Base-by-base conservation (phyloP, 2,888 invertebrate genomes). In the Bruchidius siliquastri region DNA sequence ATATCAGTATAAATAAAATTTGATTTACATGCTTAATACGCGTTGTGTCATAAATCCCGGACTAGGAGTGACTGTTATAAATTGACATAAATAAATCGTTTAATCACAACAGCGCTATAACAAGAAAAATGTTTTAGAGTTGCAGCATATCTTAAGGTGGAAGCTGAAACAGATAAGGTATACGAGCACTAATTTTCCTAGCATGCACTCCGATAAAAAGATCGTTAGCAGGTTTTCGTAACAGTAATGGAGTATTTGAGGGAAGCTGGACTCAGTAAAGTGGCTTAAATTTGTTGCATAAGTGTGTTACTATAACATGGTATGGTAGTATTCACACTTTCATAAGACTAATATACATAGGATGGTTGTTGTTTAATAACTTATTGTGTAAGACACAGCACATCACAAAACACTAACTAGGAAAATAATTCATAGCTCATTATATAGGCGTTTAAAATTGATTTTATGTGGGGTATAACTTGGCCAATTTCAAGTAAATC, bases 61-160 rank as follows among this genome's bases (percentile, higher is more conserved):
- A 68, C 68, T 68, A 69, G 74, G 74, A 73, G 76, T 75, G 76
- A 77, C 76, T 76, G 77, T 74, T 76, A 77, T 76, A 76, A 77
- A 77, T 78, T 75, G 79, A 77, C 77, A 79, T 80, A 79, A 80
- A 80, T 80, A 79, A 79, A 79, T 80, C 79, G 78, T 77, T 79
- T 78, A 77, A 77, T 77, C 76, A 76, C 71, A 66, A 66, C 71
- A 71, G 71, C 71, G 71, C 67, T 66, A 72, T 70, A 71, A 74
- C 74, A 74, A 74, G 71, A 71, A 72, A 72, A 74, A 74, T 74
- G 71, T 74, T 71, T 73, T 73, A 71, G 73, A 68, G 49, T 49
- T 49, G 49, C 49, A 49, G 49, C 49, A 49, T 49, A 49, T 49
- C 49, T 49, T 13, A 49, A 49, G 49, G 49, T 49, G 49, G 49